Evolutionary conservation across 2,797 vertebrate species (phyloP).

Genomic region (Eleutherodactylus coqui): DNA sequence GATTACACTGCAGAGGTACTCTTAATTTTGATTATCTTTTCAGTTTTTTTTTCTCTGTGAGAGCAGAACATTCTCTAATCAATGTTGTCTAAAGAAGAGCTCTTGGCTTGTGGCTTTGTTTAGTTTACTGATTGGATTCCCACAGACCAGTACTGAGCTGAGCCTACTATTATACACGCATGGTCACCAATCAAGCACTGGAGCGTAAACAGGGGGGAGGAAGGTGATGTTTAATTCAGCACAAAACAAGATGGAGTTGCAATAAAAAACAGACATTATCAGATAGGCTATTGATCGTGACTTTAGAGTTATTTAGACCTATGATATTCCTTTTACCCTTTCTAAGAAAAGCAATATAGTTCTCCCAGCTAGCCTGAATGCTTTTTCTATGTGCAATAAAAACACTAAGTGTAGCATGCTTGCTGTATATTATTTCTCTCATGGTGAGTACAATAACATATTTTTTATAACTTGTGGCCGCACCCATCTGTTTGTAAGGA

Average conservation of each 20-base stretch:
- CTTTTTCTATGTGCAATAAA: background rate
- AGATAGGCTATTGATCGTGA: slow-evolving; percentile 43
- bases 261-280: slow-evolving; percentile 34
- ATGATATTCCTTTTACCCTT: background rate
- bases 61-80: slow-evolving; percentile 59
- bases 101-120: slow-evolving; percentile 62
- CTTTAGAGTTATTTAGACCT: slow-evolving; percentile 29
- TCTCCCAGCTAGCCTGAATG: background rate
- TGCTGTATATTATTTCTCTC: background rate
- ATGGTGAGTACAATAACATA: no score
- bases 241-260: slow-evolving; percentile 25
- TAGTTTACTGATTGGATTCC: slow-evolving; percentile 61
- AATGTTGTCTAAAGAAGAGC: slow-evolving; percentile 61
- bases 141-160: slow-evolving; percentile 52
- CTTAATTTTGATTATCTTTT: slow-evolving; percentile 35
- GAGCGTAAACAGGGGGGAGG: slow-evolving; percentile 24
- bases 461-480: no score
- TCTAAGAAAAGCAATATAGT: background rate
- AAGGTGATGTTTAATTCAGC: slow-evolving; percentile 47
- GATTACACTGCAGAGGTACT: slow-evolving; percentile 11
- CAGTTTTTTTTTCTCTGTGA: slow-evolving; percentile 14
- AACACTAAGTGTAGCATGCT: background rate
- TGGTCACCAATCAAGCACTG: slow-evolving; percentile 58
- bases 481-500: no score
- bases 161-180: slow-evolving; percentile 58